phyloP scores from a whole-genome alignment of 2,797 vertebrate species.

The Hemitrygon akajei region DNA sequence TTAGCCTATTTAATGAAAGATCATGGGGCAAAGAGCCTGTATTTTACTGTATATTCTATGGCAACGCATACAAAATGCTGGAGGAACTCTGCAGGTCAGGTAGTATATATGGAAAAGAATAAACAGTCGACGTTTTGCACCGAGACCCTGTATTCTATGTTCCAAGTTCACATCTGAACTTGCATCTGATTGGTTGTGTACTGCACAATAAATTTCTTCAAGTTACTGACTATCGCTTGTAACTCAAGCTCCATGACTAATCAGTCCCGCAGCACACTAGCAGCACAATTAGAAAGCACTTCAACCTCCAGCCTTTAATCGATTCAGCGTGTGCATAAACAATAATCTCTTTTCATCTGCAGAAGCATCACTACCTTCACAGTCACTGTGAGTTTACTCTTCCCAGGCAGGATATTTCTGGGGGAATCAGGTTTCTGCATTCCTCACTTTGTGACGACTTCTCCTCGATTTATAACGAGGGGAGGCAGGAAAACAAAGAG shows the following conservation, averaged over 20 bases:
- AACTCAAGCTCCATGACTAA: slow-evolving; percentile 47
- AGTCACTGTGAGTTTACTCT: not conserved
- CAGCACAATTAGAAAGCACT: slow-evolving; percentile 7
- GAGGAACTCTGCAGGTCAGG: too few relatives aligned
- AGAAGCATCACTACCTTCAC: too few relatives aligned
- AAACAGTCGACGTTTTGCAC: too few relatives aligned
- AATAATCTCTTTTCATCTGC: slow-evolving; percentile 15
- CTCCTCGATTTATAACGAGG: slow-evolving; percentile 2
- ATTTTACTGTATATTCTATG: too few relatives aligned
- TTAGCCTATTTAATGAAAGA: too few relatives aligned
- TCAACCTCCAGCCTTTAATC: not conserved
- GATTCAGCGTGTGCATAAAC: not conserved
- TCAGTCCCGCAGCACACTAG: slow-evolving; percentile 47
- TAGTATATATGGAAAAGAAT: too few relatives aligned
- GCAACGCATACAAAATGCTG: too few relatives aligned
- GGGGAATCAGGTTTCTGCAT: not conserved
- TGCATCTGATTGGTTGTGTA: slow-evolving; percentile 42
- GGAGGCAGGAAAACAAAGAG: not conserved
- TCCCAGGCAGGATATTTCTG: not conserved
- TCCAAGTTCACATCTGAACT: not conserved
- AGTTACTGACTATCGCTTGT: slow-evolving; percentile 41
- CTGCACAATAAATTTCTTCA: slow-evolving; percentile 45
- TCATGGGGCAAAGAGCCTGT: too few relatives aligned
- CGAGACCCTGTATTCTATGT: too few relatives aligned
- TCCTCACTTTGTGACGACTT: not conserved